These are phyloP conservation scores for Hypselothyrea guttata DNA, from an alignment of 2,888 invertebrate species.

Conservation along the genomic window DNA sequence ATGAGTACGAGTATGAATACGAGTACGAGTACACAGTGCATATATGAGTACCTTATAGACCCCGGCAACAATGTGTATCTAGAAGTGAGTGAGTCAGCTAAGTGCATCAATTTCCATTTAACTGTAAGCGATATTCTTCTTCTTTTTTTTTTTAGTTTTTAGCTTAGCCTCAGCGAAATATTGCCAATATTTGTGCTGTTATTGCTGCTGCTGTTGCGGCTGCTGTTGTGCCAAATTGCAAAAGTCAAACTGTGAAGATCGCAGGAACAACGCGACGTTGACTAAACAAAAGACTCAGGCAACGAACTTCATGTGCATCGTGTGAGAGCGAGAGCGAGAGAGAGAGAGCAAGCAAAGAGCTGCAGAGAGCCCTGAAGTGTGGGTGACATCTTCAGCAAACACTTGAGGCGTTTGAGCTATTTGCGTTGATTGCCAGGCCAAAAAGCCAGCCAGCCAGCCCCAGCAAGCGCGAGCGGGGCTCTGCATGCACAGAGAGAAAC, in stretches of 20 bases:
- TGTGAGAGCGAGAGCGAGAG: conserved; percentile 11
- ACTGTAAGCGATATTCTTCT: conserved; percentile 71
- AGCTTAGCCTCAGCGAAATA: conserved; percentile 57
- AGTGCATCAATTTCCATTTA: conserved; percentile 79
- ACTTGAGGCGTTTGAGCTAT: conserved; percentile 78
- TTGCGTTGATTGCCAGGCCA: conserved; percentile 74
- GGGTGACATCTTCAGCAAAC: conserved; percentile 79
- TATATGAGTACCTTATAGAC: conserved; percentile 56
- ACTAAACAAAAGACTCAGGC: conserved; percentile 75
- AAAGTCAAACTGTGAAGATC: conserved; percentile 65
- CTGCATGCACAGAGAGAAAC: conserved; percentile 10
- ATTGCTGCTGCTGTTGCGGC: conserved; percentile 31
- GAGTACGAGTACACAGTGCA: conserved; percentile 4
- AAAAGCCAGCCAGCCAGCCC: conserved; percentile 20
- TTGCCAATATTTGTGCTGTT: conserved; percentile 63
- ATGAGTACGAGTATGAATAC: too few relatives aligned
- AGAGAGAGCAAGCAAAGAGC: too few relatives aligned
- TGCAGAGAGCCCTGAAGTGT: conserved; percentile 68
- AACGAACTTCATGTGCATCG: conserved; percentile 67
- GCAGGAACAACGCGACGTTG: conserved; percentile 59
- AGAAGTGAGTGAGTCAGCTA: conserved; percentile 78
- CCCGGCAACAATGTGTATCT: conserved; percentile 21
- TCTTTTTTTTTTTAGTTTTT: conserved; percentile 29
- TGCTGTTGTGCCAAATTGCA: conserved; percentile 63
- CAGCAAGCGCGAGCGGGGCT: not conserved